Evolutionary conservation across 2,113 vertebrate genomes (phyloP).

Genomic region (Hypanus sabinus): DNA sequence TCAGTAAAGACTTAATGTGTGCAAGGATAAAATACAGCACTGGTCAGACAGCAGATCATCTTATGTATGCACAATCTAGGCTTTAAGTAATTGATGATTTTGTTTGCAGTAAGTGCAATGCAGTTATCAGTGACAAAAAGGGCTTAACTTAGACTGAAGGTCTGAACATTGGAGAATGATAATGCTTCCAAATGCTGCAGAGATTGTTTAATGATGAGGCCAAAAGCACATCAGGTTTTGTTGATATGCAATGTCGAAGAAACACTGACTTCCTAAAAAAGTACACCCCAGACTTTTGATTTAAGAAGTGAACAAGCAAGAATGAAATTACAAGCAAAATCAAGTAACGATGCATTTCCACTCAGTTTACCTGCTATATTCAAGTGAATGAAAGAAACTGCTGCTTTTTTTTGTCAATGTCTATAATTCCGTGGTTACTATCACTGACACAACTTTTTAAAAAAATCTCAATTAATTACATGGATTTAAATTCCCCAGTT

Average conservation of each 20-base stretch:
- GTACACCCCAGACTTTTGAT: background rate
- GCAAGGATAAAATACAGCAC: background rate
- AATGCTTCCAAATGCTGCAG: background rate
- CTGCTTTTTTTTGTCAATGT: background rate
- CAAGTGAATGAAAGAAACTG: background rate
- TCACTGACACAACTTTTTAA: too few species aligned
- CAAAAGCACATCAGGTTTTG: background rate
- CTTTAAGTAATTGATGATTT: slow-evolving; percentile 1
- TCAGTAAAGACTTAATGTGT: background rate
- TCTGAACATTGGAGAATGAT: background rate
- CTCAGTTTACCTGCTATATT: background rate
- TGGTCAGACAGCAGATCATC: background rate
- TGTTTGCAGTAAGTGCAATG: background rate
- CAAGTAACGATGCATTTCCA: background rate
- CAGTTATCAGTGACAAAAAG: background rate
- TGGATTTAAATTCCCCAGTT: too few species aligned
- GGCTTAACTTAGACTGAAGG: background rate
- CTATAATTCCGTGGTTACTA: too few species aligned
- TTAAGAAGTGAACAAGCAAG: background rate
- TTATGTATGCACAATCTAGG: background rate
- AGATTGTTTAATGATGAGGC: background rate
- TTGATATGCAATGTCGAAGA: background rate
- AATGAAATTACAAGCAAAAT: background rate
- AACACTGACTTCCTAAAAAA: background rate
- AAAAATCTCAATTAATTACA: too few species aligned